phyloP scores from a whole-genome alignment of 1,140 invertebrate genomes.

The Gryon sp. region DNA sequence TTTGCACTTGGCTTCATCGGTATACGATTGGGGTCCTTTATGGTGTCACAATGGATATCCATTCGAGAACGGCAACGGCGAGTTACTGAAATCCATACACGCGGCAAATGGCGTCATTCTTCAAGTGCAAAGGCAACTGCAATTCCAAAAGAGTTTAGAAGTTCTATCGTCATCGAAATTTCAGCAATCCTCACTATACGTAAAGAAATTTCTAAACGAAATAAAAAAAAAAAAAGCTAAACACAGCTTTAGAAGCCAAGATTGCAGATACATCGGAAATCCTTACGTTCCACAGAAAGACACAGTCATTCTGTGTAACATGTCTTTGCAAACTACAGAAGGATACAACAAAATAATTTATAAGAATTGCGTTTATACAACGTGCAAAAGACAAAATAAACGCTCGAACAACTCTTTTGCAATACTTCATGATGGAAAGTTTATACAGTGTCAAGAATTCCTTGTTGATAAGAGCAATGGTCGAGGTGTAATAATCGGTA shows the following conservation, averaged over 20 bases:
- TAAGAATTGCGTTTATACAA: conserved; percentile 1
- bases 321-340: no score
- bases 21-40: conserved; percentile 35
- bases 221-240: conserved; percentile 4
- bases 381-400: neutral
- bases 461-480: no score
- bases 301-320: no score
- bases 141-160: conserved; percentile 10
- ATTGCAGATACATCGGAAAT: no score
- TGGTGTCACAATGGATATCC: conserved; percentile 13
- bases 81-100: conserved; percentile 28
- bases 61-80: conserved; percentile 26
- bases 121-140: conserved; percentile 15
- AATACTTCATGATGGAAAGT: neutral
- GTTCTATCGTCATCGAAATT: conserved; percentile 2
- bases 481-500: no score
- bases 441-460: conserved; percentile 4
- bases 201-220: conserved; percentile 3
- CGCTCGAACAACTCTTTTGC: conserved; percentile 5
- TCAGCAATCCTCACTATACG: neutral
- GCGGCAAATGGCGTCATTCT: conserved; percentile 17
- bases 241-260: no score
- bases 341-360: conserved; percentile 1
- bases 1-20: conserved; percentile 9
- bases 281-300: no score